Conservation (phyloP, 2,113 vertebrate species). For the Oncorhynchus gorbuscha region DNA sequence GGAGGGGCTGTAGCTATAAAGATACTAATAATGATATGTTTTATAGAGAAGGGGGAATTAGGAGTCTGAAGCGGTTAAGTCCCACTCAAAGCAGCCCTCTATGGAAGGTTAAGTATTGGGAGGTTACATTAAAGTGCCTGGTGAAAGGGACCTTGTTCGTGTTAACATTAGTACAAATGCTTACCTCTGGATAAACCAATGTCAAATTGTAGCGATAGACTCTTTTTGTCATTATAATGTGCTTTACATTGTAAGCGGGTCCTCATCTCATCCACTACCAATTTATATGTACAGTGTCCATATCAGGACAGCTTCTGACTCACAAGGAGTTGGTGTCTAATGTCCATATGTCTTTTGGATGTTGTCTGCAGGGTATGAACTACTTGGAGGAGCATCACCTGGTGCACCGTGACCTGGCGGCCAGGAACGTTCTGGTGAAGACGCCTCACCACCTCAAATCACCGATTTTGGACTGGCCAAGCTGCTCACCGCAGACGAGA, state of each 20-base stretch:
- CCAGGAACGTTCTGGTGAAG: slow-evolving; percentile 92
- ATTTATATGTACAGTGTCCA: too few species aligned
- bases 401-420: slow-evolving; percentile 94
- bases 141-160: background rate
- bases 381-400: slow-evolving; percentile 91
- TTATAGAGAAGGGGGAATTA: background rate
- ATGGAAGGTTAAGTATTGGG: background rate
- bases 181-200: too few species aligned
- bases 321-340: background rate
- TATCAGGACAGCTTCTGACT: background rate
- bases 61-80: background rate
- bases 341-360: background rate
- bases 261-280: too few species aligned
- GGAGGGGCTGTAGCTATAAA: background rate
- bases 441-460: slow-evolving; percentile 91
- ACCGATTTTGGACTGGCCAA: slow-evolving; percentile 93
- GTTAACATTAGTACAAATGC: background rate
- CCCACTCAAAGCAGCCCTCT: background rate
- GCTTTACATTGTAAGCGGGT: too few species aligned
- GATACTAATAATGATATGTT: background rate
- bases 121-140: background rate
- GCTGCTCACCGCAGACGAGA: slow-evolving; percentile 86
- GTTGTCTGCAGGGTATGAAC: slow-evolving; percentile 85
- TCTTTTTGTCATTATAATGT: too few species aligned
- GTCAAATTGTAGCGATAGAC: too few species aligned